Conservation (phyloP, 2,888 invertebrate species). For the Harpalus rubripes region DNA sequence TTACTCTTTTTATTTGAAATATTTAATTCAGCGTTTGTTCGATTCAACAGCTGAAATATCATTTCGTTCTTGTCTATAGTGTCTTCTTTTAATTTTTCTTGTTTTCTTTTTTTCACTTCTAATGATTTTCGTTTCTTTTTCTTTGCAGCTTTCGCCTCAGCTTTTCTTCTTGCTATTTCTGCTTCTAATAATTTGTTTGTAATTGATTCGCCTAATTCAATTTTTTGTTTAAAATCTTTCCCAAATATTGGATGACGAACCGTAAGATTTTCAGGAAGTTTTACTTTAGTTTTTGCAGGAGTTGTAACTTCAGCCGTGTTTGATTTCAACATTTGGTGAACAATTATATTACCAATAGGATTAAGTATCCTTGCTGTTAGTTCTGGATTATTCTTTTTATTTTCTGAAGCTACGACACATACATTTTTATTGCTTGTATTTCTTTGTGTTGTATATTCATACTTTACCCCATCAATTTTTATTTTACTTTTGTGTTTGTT, state of each 20-base stretch:
- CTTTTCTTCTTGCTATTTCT: slow-evolving; percentile 47
- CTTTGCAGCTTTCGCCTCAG: slow-evolving; percentile 59
- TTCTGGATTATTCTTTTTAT: slow-evolving; percentile 27
- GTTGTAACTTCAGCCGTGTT: slow-evolving; percentile 44
- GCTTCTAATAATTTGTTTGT: slow-evolving; percentile 69
- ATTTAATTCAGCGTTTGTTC: slow-evolving; percentile 23
- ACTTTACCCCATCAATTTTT: slow-evolving; percentile 58
- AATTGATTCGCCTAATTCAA: slow-evolving; percentile 71
- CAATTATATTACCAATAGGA: slow-evolving; percentile 61
- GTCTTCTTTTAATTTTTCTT: slow-evolving; percentile 33
- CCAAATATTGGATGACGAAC: slow-evolving; percentile 74
- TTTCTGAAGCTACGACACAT: slow-evolving; percentile 54
- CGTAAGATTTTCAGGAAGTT: slow-evolving; percentile 71
- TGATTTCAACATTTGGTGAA: slow-evolving; percentile 64
- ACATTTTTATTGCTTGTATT: slow-evolving; percentile 27
- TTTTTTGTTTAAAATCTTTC: slow-evolving; percentile 71
- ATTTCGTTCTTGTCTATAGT: slow-evolving; percentile 65
- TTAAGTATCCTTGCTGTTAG: slow-evolving; percentile 46
- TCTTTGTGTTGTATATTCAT: slow-evolving; percentile 56
- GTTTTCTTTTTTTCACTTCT: slow-evolving; percentile 33
- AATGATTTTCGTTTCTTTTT: slow-evolving; percentile 59
- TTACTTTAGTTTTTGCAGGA: slow-evolving; percentile 68
- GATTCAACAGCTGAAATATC: slow-evolving; percentile 68
- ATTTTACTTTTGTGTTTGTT: slow-evolving; percentile 47
- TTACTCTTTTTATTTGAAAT: slow-evolving; percentile 55